Base-by-base conservation (phyloP, 2,888 invertebrate species). In the Rhingia campestris region DNA sequence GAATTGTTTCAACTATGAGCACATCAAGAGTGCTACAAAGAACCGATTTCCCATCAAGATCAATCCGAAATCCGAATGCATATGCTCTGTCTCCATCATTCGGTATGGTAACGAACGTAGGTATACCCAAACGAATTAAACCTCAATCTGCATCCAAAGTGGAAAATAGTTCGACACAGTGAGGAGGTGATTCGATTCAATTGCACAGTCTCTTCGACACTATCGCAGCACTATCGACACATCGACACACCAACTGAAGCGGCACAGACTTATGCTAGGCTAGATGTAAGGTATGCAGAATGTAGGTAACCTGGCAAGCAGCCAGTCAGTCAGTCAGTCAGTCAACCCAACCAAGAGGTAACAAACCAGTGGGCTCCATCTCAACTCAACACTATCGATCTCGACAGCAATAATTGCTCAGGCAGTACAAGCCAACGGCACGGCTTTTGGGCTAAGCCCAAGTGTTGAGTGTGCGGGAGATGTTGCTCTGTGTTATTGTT, bases 91-190 rank as follows among this genome's bases (percentile, higher is more conserved):
- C 58, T 35, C 53, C 12, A 37, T 61, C 58, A 51, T 45, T 73
- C 53, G 61, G 47, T 7, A 39, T 39, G 79, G 54, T 41, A 32
- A 35, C 32, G 49, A 49, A n/a, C 7, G 35, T 37, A 53, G 37
- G 12, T 22, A 32, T 30, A n/a, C 49, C 6, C 22, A 45, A 67
- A 64, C 51, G 56, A 72, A 73, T 77, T 74, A 64, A 69, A 74
- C 61, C 69, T 73, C 82, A 70, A 79, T 84, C 79, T 84, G 79
- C 56, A 84, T 84, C 70, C 64, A 69, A 74, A 80, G 74, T 63
- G 74, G 66, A 58, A 74, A 61, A 73, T 43, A 67, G 53, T 61
- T 51, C 49, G 49, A 30, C 49, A 30, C 10, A 30, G 49, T 49
- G 49, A 30, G 49, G 10, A 49, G 49, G 30, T 49, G 49, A 49